Conservation (phyloP, 2,113 vertebrate species). For the Notarius quadriscutis region DNA sequence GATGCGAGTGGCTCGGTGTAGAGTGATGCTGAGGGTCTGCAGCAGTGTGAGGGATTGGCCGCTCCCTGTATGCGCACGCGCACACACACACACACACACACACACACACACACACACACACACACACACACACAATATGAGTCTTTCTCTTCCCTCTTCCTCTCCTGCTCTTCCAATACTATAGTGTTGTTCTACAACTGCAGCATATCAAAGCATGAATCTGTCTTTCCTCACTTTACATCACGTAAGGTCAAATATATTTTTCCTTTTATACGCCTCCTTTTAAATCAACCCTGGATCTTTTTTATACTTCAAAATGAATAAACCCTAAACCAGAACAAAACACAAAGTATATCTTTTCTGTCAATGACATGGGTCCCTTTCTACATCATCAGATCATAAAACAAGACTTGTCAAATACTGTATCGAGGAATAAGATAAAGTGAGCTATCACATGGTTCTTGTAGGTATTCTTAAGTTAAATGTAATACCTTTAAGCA, state of each 20-base stretch:
- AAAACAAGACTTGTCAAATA: neutral
- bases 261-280: slow-evolving; percentile 25
- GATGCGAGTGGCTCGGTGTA: slow-evolving; percentile 34
- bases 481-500: neutral
- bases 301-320: slow-evolving; percentile 21
- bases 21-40: slow-evolving; percentile 54
- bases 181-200: neutral
- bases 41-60: slow-evolving; percentile 49
- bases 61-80: slow-evolving; percentile 35
- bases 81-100: slow-evolving; percentile 31
- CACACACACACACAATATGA: slow-evolving; percentile 24
- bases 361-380: neutral
- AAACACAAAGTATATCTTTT: neutral
- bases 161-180: slow-evolving; percentile 10
- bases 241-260: slow-evolving; percentile 18
- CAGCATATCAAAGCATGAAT: neutral
- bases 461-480: neutral
- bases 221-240: neutral
- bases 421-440: no score
- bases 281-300: slow-evolving; percentile 32
- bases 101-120: slow-evolving; percentile 11
- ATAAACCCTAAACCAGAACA: neutral
- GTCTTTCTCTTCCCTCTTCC: neutral
- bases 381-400: neutral
- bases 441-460: neutral